Base-by-base conservation (phyloP, 1,140 invertebrate genomes). In the Pseudomyrmex sp. region DNA sequence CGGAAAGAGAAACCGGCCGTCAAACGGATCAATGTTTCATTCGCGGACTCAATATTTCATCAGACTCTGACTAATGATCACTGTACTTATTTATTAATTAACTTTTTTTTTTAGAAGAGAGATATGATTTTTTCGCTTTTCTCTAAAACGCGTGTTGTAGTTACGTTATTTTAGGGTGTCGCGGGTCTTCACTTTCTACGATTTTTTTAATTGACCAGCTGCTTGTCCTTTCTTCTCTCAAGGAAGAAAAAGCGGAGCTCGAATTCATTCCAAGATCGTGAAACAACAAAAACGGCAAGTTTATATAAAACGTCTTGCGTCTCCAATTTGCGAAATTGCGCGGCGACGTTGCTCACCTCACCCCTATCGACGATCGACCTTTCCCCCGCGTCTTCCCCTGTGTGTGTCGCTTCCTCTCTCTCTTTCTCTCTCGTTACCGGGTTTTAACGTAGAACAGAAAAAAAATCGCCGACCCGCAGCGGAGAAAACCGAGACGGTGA, bases 401-500 rank as follows among this genome's bases (percentile, higher is more conserved):
- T 46, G 7, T 44, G 15, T 35, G 12, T 15, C 50, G 26, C 73
- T 7, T 62, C 23, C 52, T 26, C 12, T n/a, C 13, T 62, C 26
- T 46, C 23, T 12, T 15, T 23, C 46, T n/a, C 26, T 54, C 50
- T 82, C 72, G 23, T 59, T 65, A 58, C 74, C 52, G 58, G 77
- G 66, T 85, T 82, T 83, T 79, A 77, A 70, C 83, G 84, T n/a
- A 65, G 46, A 79, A 69, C 73, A 66, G 83, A 89, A 90, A 91
- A 91, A 91, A 91, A 89, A 89, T 89, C 87, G 63, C 79, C 85
- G 87, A 83, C 89, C 85, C 76, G 82, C 82, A 83, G 77, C 79
- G 75, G 83, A 85, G 87, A 82, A 86, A 89, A 82, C 73, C 76
- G 76, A 82, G 75, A 76, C 83, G 85, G 83, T 90, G 89, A 90